phyloP scores from a whole-genome alignment of 2,797 vertebrate genomes.

The Karalla daura region DNA sequence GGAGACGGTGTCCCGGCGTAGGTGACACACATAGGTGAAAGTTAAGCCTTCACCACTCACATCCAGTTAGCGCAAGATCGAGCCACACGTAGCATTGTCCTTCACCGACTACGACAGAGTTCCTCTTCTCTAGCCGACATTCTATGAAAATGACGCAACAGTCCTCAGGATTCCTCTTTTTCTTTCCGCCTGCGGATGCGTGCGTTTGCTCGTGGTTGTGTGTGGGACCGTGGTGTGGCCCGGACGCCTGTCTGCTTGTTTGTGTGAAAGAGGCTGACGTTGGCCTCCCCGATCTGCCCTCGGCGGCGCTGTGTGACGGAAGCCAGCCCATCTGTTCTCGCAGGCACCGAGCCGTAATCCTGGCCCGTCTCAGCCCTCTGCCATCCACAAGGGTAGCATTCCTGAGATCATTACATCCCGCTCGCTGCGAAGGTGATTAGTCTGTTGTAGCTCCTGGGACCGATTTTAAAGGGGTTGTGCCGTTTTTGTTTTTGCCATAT shows the following conservation, averaged over 20 bases:
- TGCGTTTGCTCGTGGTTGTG: constrained; percentile 24
- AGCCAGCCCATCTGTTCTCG: constrained; percentile 75
- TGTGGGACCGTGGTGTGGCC: constrained; percentile 15
- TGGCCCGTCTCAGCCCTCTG: constrained; percentile 36
- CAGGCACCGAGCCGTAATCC: constrained; percentile 65
- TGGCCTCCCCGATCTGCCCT: constrained; percentile 59
- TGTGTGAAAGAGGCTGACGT: constrained; percentile 54
- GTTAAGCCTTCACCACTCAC: no score
- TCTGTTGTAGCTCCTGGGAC: no score
- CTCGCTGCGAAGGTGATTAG: background rate
- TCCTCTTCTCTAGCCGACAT: background rate
- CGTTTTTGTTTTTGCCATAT: no score
- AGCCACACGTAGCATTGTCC: background rate
- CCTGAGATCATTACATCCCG: background rate
- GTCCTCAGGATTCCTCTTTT: background rate
- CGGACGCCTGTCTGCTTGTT: constrained; percentile 47
- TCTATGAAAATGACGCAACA: constrained; percentile 2
- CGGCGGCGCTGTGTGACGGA: constrained; percentile 57
- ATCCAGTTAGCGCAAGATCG: background rate
- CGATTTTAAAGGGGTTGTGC: no score
- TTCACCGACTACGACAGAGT: background rate
- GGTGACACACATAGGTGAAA: no score
- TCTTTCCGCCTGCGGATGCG: no score
- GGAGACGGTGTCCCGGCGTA: no score
- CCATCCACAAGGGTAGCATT: constrained; percentile 20